Percentiles rank a stretch among this genome's conserved stretches.
These are phyloP conservation scores for Gymnoscopelus braueri DNA, from an alignment of 2,797 vertebrate genomes.

Conservation along the genomic window DNA sequence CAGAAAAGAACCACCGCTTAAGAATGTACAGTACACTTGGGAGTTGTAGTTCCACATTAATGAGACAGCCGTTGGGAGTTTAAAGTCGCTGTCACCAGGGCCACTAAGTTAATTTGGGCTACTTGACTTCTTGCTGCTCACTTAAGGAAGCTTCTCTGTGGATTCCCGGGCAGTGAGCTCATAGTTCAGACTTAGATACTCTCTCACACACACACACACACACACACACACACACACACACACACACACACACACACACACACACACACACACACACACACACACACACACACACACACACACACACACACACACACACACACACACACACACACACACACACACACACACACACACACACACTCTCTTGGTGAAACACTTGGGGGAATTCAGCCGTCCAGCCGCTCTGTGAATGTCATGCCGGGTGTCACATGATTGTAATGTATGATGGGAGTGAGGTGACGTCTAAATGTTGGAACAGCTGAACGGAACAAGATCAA, in stretches of 20 bases:
- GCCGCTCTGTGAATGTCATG: conserved; percentile 37
- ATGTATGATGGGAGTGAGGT: background rate
- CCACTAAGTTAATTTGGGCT: conserved; percentile 69
- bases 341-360: conserved; percentile 5
- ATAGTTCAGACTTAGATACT: conserved; percentile 69
- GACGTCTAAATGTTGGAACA: conserved; percentile 8
- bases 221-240: conserved; percentile 7
- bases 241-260: conserved; percentile 8
- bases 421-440: conserved; percentile 24
- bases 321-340: conserved; percentile 5
- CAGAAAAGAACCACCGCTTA: no score
- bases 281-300: conserved; percentile 7
- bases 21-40: background rate
- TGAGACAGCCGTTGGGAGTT: conserved; percentile 38
- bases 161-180: conserved; percentile 77
- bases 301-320: conserved; percentile 8
- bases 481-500: conserved; percentile 12
- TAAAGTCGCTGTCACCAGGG: conserved; percentile 63
- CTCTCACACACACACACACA: background rate
- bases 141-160: conserved; percentile 62
- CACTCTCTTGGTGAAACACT: conserved; percentile 48
- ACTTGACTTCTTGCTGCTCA: conserved; percentile 59
- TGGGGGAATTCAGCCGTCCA: conserved; percentile 43
- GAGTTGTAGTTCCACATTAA: background rate
- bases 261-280: conserved; percentile 5